phyloP scores from a whole-genome alignment of 2,113 vertebrate species.

The Ailurus styani region DNA sequence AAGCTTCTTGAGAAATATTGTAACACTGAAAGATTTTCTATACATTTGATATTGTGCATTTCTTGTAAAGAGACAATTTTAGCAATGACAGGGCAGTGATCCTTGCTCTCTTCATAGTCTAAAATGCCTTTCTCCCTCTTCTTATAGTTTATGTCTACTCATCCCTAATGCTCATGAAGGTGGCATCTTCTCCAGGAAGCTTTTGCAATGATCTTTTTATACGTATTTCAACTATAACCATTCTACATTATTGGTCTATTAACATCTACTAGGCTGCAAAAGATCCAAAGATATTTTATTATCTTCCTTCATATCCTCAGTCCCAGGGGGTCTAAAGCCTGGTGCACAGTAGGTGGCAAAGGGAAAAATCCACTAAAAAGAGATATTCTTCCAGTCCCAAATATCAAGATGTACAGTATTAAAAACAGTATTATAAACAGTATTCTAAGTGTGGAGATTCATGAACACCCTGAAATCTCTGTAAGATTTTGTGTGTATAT shows the following conservation, averaged over 20 bases:
- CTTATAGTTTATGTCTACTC: not conserved
- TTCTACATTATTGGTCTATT: not conserved
- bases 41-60: not conserved
- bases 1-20: not conserved
- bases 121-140: not conserved
- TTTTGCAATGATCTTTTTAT: not conserved
- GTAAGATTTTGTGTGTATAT: not conserved
- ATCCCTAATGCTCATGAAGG: not conserved
- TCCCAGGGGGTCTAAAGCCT: not conserved
- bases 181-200: not conserved
- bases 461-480: not conserved
- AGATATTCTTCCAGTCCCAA: not conserved
- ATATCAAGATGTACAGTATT: not conserved
- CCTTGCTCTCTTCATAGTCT: not conserved
- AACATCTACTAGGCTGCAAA: not conserved
- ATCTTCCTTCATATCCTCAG: not conserved
- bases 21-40: not conserved
- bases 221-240: slow-evolving; percentile 6
- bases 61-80: not conserved
- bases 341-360: not conserved
- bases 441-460: not conserved
- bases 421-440: too few species aligned
- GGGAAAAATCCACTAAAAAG: not conserved
- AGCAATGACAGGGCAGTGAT: not conserved
- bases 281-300: not conserved